A percentile compares a stretch with the other conserved stretches of the same genome.
These are phyloP conservation scores for Carterocephalus palaemon DNA, from an alignment of 2,888 invertebrate genomes.

Conservation along the genomic window DNA sequence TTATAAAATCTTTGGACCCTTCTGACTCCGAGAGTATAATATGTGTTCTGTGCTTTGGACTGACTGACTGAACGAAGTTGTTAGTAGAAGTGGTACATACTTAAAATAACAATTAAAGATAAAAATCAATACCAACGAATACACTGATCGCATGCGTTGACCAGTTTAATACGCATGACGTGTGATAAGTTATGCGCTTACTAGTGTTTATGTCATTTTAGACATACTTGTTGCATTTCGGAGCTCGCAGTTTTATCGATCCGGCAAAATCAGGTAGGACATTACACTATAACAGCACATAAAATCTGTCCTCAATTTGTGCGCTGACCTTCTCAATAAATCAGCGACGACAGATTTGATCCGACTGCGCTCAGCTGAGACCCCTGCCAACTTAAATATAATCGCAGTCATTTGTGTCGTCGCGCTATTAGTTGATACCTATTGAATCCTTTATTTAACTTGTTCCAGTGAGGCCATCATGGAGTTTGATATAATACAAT, in stretches of 20 bases:
- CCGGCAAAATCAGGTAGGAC: constrained; percentile 9
- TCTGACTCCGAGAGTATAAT: too few relatives aligned
- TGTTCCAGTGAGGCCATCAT: constrained; percentile 34
- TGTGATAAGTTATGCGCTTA: constrained; percentile 7
- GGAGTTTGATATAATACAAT: constrained; percentile 37
- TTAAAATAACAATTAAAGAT: constrained; percentile 15
- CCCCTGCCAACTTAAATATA: constrained; percentile 37
- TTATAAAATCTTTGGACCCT: too few relatives aligned
- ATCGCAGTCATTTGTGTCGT: constrained; percentile 13
- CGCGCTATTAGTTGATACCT: neutral
- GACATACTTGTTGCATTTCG: constrained; percentile 1
- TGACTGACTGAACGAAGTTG: too few relatives aligned
- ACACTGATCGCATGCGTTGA: constrained; percentile 9
- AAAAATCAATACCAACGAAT: constrained; percentile 11
- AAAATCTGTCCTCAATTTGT: neutral
- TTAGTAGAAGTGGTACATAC: neutral
- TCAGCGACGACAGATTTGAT: constrained; percentile 8
- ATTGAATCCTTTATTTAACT: neutral
- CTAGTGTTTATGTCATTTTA: constrained; percentile 1
- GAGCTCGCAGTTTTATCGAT: constrained; percentile 14
- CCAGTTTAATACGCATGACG: neutral
- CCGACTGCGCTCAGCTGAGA: constrained; percentile 25
- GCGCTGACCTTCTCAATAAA: constrained; percentile 17
- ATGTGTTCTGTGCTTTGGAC: too few relatives aligned
- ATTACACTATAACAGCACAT: neutral